phyloP scores from a whole-genome alignment of 2,797 vertebrate genomes.

The Vireo griseus region DNA sequence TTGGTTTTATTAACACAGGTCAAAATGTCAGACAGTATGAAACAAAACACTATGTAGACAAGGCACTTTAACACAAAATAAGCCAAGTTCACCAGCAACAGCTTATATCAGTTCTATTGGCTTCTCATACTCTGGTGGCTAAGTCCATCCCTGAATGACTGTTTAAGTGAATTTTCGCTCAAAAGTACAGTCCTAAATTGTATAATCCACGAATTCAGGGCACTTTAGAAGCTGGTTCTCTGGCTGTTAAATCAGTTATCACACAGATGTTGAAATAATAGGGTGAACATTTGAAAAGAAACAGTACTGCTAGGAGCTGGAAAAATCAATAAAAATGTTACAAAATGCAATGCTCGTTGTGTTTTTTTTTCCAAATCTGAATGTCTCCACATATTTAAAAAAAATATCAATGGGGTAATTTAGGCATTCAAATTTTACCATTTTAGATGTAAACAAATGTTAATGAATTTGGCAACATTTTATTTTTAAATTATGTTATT shows the following conservation, averaged over 20 bases:
- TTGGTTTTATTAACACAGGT: neutral
- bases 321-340: neutral
- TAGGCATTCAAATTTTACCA: neutral
- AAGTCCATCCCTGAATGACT: neutral
- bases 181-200: neutral
- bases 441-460: neutral
- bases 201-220: neutral
- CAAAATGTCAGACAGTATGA: neutral
- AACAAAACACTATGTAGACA: neutral
- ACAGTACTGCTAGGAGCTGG: neutral
- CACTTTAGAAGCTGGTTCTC: neutral
- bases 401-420: rapidly evolving
- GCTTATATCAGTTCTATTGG: neutral
- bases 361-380: neutral
- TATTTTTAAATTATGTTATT: neutral
- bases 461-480: neutral
- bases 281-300: neutral
- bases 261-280: neutral
- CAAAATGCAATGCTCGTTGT: neutral
- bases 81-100: neutral
- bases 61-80: neutral
- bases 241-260: neutral
- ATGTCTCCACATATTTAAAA: neutral
- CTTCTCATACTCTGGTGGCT: neutral
- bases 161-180: neutral